Evolutionary conservation across 2,797 vertebrate genomes (phyloP), one percentile per base, ranked within the genome.

Genomic region (Peromyscus melanophrys): DNA sequence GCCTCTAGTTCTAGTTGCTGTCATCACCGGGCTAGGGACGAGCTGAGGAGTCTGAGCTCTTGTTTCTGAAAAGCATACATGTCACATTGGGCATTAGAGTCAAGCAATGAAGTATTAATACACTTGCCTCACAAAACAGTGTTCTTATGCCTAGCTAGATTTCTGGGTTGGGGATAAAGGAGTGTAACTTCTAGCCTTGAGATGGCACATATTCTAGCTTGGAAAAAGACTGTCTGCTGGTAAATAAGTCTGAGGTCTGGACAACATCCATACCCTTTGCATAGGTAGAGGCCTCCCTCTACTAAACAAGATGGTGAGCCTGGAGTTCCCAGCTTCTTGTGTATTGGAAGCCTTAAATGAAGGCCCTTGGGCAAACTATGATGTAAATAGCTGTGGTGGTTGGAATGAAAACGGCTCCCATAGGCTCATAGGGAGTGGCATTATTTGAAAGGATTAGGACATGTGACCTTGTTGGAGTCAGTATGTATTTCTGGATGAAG

Each of bases 161-260:
- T 52, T 31, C 21, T 89, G 82, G 92, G 23, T 10, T 65, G 89
- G 92, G 67, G 75, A 29, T 90, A 57, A 78, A 75, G 59, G 82
- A n/a, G 27, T 83, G 34, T 37, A 65, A 27, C 71, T 14, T 59
- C 34, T 29, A 7, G 19, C 75, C 81, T 90, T 27, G 13, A 37
- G 59, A 46, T 19, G 19, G 55, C 43, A 73, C 27, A 10, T 46
- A 46, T 40, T 6, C 2, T 71, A 80, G 2, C 29, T 71, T 46
- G 34, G 19, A 81, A 87, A 73, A 23, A 49, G 40, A 46, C 31
- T 0, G 2, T 27, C 57, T 43, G n/a, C 55, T 17, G 40, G 31
- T 17, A 10, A 17, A 25, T 1, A 27, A 37, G 27, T 55, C 43
- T 13, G 86, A 31, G n/a, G 31, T 75, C 46, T 61, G 52, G 3